Conservation (phyloP, 2,797 vertebrate species). For the Xiphophorus birchmanni region DNA sequence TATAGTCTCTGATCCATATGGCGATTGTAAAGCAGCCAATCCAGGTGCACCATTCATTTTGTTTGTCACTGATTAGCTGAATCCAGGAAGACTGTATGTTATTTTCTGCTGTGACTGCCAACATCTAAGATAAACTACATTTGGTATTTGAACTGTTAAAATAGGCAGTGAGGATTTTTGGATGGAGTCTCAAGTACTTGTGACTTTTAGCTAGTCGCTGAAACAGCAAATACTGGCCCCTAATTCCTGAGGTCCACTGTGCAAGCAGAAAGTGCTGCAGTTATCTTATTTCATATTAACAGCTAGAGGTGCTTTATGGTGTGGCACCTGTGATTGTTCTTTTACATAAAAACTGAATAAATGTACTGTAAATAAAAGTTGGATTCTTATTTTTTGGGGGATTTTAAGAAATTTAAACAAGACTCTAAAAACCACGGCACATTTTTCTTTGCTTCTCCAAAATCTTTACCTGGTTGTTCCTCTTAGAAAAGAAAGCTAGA, state of each 20-base stretch:
- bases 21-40: background rate
- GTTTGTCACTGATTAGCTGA: background rate
- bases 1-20: too few relatives aligned
- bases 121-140: too few relatives aligned
- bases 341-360: background rate
- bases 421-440: background rate
- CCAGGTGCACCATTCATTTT: background rate
- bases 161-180: too few relatives aligned
- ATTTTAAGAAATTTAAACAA: too few relatives aligned
- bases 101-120: too few relatives aligned
- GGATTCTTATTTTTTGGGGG: background rate
- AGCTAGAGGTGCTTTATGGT: background rate
- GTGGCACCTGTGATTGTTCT: background rate
- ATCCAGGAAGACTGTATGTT: too few relatives aligned
- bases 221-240: too few relatives aligned
- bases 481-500: constrained; percentile 18
- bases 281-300: background rate
- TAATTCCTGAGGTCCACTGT: too few relatives aligned
- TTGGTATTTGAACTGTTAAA: too few relatives aligned
- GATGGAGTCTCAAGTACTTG: too few relatives aligned
- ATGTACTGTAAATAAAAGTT: background rate
- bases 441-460: background rate
- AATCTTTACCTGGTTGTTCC: constrained; percentile 14
- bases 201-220: too few relatives aligned
- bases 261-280: background rate